Conservation (phyloP, 1,140 invertebrate genomes). For the Schlechtendalia chinensis region DNA sequence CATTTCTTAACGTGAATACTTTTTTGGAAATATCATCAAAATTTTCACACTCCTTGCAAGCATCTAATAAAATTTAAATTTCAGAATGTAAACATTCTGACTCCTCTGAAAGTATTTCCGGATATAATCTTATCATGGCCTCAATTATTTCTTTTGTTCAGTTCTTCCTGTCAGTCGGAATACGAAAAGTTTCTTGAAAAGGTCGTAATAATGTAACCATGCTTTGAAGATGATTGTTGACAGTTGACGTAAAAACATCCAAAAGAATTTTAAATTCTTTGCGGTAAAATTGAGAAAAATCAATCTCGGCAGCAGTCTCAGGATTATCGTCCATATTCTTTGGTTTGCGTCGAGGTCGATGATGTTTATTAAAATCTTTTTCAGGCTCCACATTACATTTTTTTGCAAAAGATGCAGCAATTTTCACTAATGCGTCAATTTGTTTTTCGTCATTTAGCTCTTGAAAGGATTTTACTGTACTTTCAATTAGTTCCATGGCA, state of each 20-base stretch:
- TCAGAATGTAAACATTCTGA: conserved; percentile 34
- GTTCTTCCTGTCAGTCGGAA: too few species aligned
- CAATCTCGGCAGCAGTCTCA: conserved; percentile 16
- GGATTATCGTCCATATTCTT: conserved; percentile 19
- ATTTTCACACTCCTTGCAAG: conserved; percentile 24
- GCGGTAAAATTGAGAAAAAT: conserved; percentile 30
- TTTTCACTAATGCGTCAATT: background rate
- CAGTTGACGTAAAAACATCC: conserved; percentile 12
- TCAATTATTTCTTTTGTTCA: too few species aligned
- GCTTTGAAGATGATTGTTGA: conserved; percentile 24
- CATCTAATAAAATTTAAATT: conserved; percentile 22
- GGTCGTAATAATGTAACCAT: conserved; percentile 24
- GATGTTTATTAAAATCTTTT: conserved; percentile 24
- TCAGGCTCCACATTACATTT: conserved; percentile 21
- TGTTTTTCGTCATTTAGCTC: too few species aligned
- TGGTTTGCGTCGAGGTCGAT: conserved; percentile 13
- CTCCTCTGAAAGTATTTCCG: conserved; percentile 1
- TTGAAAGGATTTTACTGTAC: conserved; percentile 20
- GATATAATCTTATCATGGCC: too few species aligned
- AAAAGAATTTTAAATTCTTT: conserved; percentile 31
- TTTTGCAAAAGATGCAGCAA: background rate
- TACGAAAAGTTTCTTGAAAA: conserved; percentile 27
- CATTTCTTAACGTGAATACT: conserved; percentile 17
- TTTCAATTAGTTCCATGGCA: conserved; percentile 17
- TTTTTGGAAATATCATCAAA: conserved; percentile 34